Evolutionary conservation across 2,797 vertebrate genomes (phyloP), one percentile per base, ranked within the genome.

Genomic region (Dermochelys coriacea): DNA sequence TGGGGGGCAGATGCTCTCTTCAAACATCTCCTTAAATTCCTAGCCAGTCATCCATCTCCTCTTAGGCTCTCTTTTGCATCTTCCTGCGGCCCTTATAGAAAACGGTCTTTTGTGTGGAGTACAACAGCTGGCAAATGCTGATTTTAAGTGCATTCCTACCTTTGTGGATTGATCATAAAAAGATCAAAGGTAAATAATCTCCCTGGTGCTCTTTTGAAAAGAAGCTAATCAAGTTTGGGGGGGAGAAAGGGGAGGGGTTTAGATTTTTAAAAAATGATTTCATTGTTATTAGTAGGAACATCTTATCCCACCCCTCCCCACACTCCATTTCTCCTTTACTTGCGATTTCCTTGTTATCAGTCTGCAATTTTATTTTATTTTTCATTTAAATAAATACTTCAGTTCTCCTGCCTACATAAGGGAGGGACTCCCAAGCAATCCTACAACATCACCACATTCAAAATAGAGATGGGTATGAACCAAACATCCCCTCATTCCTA

Each of bases 181-280:
- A 94, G 94, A 97, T 96, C 96, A 96, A 97, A 97, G 95, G 93
- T 94, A 94, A 97, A 96, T 94, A 93, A 97, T 96, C 93, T 94
- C 90, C 94, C 94, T 80, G 74, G 77, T 8, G 7, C 79, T 96
- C 87, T 91, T 95, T 93, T 90, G 94, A 93, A 84, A 85, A 94
- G 94, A 87, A 80, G 57, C 95, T 93, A 95, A 88, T 85, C 89
- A 94, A 97, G 94, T 75, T 21, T 87, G 19, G 11, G 10, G 23
- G 9, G 1, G 49, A 52, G 25, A 84, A 57, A 54, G 71, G 37
- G 61, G 87, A 79, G 54, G 34, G 25, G 34, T 84, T 59, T 88
- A 89, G 64, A 80, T 51, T 90, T 79, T 92, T 93, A 86, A 95
- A 90, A 94, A 54, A 95, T 93, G 77, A 80, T 45, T 95, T 95